phyloP scores from a whole-genome alignment of 2,797 vertebrate species.

The Periparus ater region DNA sequence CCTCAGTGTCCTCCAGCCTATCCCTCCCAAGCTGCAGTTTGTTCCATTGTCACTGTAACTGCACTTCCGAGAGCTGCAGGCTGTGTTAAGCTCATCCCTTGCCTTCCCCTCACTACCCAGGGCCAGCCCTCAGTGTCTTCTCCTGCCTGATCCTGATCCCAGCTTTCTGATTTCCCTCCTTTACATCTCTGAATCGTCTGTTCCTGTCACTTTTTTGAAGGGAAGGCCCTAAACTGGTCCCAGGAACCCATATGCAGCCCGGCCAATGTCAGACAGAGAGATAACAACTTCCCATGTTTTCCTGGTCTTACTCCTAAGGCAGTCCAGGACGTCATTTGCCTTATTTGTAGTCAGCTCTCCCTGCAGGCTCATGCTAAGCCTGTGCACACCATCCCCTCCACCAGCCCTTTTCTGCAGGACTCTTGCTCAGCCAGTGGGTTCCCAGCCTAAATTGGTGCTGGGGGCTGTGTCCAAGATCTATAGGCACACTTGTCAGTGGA shows the following conservation, averaged over 20 bases:
- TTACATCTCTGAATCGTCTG: neutral
- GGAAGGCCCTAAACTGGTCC: neutral
- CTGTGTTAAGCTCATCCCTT: neutral
- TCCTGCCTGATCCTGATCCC: neutral
- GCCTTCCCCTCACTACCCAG: neutral
- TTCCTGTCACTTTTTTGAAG: neutral
- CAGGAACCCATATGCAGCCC: neutral
- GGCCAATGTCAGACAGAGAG: neutral
- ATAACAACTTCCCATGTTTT: neutral
- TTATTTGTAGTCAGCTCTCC: accelerated
- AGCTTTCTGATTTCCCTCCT: neutral
- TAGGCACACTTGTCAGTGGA: neutral
- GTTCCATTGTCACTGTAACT: neutral
- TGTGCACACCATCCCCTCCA: neutral
- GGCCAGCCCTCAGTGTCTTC: neutral
- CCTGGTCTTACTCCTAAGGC: neutral
- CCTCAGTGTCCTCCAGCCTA: neutral
- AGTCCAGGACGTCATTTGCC: neutral
- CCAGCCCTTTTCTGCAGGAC: neutral
- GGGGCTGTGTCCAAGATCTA: neutral
- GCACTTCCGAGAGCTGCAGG: neutral
- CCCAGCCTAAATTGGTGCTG: neutral
- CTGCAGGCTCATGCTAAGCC: neutral
- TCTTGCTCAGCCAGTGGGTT: neutral
- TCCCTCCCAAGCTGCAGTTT: neutral